These are phyloP conservation scores for Bacillus rossius DNA, from an alignment of 1,140 invertebrate genomes.

Conservation along the genomic window DNA sequence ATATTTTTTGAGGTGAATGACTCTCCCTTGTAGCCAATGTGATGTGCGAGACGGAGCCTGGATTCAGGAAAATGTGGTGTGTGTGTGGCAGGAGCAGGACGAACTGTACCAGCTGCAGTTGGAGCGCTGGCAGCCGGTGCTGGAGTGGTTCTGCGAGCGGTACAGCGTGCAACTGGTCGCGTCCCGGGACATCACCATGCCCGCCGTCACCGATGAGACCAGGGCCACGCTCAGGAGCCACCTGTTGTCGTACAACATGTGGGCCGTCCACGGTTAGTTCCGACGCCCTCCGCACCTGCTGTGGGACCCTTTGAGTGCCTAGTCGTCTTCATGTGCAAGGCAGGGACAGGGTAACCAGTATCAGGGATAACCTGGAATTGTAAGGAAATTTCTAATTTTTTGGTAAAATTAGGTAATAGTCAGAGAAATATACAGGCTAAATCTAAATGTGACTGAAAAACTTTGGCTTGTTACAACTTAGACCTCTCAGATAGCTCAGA, in stretches of 20 bases:
- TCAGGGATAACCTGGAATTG: too few species aligned
- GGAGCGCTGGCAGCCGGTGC: constrained; percentile 80
- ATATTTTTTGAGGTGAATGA: too few species aligned
- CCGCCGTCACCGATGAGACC: constrained; percentile 56
- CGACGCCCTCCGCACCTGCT: constrained; percentile 10
- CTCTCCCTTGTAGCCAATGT: too few species aligned
- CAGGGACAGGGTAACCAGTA: neutral
- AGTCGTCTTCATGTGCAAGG: constrained; percentile 15
- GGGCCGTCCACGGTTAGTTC: constrained; percentile 66
- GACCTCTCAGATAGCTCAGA: too few species aligned
- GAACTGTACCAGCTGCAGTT: constrained; percentile 70
- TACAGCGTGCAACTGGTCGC: constrained; percentile 69
- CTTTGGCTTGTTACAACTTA: too few species aligned
- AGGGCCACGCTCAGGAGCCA: constrained; percentile 62
- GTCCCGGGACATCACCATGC: constrained; percentile 59
- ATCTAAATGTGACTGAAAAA: too few species aligned
- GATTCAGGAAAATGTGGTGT: neutral
- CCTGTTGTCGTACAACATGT: constrained; percentile 70
- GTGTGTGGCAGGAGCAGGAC: constrained; percentile 54
- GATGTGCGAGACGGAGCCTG: too few species aligned
- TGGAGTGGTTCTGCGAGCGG: constrained; percentile 81
- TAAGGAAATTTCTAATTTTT: too few species aligned
- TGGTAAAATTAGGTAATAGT: too few species aligned
- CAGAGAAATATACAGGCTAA: too few species aligned
- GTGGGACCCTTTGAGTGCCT: constrained; percentile 3